A percentile compares a stretch with the other conserved stretches of the same genome.
Conservation (phyloP, 2,797 vertebrate species). For the Periophthalmus magnuspinnatus region DNA sequence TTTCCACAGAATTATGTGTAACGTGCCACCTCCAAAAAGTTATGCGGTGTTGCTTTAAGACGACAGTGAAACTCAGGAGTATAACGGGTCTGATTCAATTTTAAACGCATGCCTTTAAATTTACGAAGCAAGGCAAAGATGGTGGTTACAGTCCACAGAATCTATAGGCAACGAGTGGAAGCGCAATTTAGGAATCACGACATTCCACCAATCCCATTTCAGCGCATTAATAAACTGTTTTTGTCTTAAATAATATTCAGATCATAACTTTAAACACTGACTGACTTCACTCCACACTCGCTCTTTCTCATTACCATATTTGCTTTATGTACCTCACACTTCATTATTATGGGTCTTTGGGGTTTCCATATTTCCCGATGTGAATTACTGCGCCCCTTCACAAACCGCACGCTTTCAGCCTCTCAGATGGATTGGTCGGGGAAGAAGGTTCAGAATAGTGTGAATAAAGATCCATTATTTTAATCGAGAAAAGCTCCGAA, state of each 20-base stretch:
- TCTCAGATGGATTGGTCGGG: slow-evolving; percentile 13
- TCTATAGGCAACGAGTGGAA: slow-evolving; percentile 7
- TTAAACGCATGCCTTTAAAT: background rate
- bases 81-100: background rate
- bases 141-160: slow-evolving; percentile 9
- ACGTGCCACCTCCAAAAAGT: no score
- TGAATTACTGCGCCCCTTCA: slow-evolving; percentile 6
- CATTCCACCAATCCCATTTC: slow-evolving; percentile 13
- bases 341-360: slow-evolving; percentile 31
- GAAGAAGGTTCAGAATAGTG: slow-evolving; percentile 16
- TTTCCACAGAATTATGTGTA: no score
- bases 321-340: slow-evolving; percentile 27
- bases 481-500: slow-evolving; percentile 15
- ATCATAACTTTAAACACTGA: slow-evolving; percentile 15
- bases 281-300: slow-evolving; percentile 23
- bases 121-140: background rate
- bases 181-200: slow-evolving; percentile 7
- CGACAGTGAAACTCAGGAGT: no score
- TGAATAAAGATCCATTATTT: slow-evolving; percentile 22
- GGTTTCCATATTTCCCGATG: slow-evolving; percentile 10
- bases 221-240: background rate
- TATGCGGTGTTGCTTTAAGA: no score
- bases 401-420: slow-evolving; percentile 19
- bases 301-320: slow-evolving; percentile 20
- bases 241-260: background rate